Evolutionary conservation across 1,140 invertebrate genomes (phyloP).

Genomic region (Hycleus phaleratus): DNA sequence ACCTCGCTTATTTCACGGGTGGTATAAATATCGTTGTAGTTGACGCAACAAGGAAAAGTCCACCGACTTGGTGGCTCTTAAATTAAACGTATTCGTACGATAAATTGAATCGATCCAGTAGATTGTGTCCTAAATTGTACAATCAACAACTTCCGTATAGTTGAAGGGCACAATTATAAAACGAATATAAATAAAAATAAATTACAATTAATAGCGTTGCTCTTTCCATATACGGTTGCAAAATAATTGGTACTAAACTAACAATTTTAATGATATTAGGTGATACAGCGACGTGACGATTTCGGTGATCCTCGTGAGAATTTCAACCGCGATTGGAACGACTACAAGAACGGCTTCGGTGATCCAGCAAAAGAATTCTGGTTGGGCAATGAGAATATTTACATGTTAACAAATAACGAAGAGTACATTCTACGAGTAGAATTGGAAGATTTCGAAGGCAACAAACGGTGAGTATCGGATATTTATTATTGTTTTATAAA

Average conservation of each 20-base stretch:
- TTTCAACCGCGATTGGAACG: constrained; percentile 91
- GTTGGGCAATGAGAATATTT: constrained; percentile 91
- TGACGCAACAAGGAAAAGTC: not conserved
- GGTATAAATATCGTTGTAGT: not conserved
- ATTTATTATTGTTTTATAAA: not conserved
- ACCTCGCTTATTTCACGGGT: not conserved
- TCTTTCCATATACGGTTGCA: no score
- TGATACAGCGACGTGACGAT: constrained; percentile 82
- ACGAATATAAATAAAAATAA: no score
- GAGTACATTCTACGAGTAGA: constrained; percentile 84
- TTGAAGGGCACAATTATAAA: no score
- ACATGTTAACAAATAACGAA: constrained; percentile 91
- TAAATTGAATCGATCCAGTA: no score
- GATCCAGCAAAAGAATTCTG: constrained; percentile 85
- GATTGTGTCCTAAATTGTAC: no score
- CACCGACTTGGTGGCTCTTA: no score
- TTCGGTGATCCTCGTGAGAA: constrained; percentile 80
- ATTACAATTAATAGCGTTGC: no score
- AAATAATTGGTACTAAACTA: no score
- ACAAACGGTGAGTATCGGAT: constrained; percentile 74
- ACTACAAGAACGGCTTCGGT: constrained; percentile 92
- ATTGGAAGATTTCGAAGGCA: constrained; percentile 88
- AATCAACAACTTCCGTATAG: no score
- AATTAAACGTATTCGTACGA: no score
- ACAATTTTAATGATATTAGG: constrained; percentile 46